These are phyloP conservation scores for Euplagia quadripunctaria DNA, from an alignment of 2,888 invertebrate genomes.

Conservation along the genomic window DNA sequence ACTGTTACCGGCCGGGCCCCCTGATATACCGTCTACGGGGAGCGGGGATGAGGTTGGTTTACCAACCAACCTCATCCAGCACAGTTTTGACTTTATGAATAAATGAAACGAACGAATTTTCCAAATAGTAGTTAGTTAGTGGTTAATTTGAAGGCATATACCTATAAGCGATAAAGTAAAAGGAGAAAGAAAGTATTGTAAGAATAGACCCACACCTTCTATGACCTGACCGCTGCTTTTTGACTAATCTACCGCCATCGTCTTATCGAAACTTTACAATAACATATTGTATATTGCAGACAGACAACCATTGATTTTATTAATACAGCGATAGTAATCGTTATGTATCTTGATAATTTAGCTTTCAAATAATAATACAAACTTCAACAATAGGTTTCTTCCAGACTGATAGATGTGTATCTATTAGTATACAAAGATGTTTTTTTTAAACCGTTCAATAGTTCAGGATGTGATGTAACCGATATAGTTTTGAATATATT, in stretches of 20 bases:
- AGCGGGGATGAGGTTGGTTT: too few species aligned
- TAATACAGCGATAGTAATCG: not conserved
- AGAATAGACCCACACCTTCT: not conserved
- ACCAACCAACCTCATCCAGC: too few species aligned
- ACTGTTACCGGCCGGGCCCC: too few species aligned
- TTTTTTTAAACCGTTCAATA: constrained; percentile 11
- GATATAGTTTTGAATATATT: not conserved
- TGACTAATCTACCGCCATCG: not conserved
- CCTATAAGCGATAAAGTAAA: too few species aligned
- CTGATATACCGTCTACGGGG: too few species aligned
- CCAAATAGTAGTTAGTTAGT: too few species aligned
- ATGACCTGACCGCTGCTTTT: not conserved
- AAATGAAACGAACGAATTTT: too few species aligned
- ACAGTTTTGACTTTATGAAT: too few species aligned
- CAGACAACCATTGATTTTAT: not conserved
- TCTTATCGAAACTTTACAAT: not conserved
- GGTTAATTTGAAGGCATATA: too few species aligned
- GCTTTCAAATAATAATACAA: constrained; percentile 39
- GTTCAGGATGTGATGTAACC: constrained; percentile 10
- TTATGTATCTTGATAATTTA: not conserved
- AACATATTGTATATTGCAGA: not conserved
- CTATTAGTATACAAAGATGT: constrained; percentile 37
- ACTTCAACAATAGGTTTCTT: constrained; percentile 36
- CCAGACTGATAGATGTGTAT: constrained; percentile 39
- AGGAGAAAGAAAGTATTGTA: not conserved